Conservation (phyloP, 2,888 invertebrate species). For the Nezara viridula region DNA sequence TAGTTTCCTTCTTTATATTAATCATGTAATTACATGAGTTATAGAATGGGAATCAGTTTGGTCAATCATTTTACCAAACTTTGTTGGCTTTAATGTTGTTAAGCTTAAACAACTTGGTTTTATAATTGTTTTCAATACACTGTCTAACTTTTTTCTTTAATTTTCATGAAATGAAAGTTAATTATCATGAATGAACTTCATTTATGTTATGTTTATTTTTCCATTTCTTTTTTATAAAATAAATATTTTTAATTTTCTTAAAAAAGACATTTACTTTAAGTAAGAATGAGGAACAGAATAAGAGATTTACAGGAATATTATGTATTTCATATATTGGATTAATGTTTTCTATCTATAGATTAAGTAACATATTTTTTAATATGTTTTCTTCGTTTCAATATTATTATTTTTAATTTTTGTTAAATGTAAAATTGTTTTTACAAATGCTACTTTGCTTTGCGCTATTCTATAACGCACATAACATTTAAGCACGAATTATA, state of each 20-base stretch:
- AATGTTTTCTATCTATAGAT: background rate
- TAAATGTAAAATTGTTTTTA: background rate
- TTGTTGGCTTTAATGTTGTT: slow-evolving; percentile 38
- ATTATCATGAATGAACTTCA: background rate
- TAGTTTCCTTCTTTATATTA: slow-evolving; percentile 45
- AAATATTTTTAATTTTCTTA: background rate
- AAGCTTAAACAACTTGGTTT: slow-evolving; percentile 5
- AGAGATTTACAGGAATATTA: background rate
- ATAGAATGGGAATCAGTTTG: slow-evolving; percentile 27
- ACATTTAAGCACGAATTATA: slow-evolving; percentile 45
- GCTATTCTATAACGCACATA: slow-evolving; percentile 41
- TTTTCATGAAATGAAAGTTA: background rate
- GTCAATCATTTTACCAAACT: background rate
- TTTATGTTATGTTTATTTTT: background rate
- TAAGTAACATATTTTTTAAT: background rate
- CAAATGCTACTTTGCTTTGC: slow-evolving; percentile 43
- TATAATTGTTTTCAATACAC: background rate
- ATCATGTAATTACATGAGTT: slow-evolving; percentile 1
- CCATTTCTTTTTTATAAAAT: background rate
- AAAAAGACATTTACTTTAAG: slow-evolving; percentile 21
- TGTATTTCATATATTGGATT: background rate
- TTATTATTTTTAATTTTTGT: background rate
- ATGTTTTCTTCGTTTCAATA: background rate
- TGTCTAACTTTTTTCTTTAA: background rate
- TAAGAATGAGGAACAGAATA: background rate